These are phyloP conservation scores for Pteronotus mesoamericanus DNA, from an alignment of 2,797 vertebrate species.

Conservation along the genomic window DNA sequence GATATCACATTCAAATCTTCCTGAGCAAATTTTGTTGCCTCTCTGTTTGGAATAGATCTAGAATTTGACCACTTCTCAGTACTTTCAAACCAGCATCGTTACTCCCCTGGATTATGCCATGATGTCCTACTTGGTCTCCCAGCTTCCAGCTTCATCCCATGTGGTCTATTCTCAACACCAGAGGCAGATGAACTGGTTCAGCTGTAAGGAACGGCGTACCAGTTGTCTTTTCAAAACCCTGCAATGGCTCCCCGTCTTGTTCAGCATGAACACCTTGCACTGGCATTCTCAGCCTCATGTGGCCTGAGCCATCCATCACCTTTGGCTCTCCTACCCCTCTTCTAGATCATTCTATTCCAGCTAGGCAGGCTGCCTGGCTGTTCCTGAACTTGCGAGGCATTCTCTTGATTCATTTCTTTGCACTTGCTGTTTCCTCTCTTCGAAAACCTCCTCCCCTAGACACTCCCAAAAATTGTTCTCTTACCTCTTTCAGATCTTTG, in stretches of 20 bases:
- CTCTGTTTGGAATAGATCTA: neutral
- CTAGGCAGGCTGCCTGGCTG: neutral
- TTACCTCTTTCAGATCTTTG: neutral
- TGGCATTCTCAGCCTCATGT: neutral
- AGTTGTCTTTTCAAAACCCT: neutral
- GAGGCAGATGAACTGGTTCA: neutral
- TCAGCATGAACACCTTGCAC: neutral
- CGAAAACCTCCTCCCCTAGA: neutral
- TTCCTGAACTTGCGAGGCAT: neutral
- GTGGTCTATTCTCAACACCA: neutral
- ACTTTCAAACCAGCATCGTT: neutral
- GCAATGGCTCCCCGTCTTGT: rapidly evolving
- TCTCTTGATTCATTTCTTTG: neutral
- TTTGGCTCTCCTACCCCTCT: neutral
- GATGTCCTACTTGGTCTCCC: neutral
- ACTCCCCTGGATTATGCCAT: neutral
- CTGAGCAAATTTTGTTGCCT: neutral
- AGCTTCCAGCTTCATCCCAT: neutral
- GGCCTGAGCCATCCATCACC: neutral
- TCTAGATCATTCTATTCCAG: neutral
- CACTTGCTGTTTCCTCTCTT: neutral
- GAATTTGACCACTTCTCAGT: neutral
- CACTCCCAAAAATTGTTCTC: neutral
- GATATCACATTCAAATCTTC: neutral
- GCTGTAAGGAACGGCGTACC: neutral